Conservation (phyloP, 64 coral and sea anemone species). For the Catalaphyllia jardinei region DNA sequence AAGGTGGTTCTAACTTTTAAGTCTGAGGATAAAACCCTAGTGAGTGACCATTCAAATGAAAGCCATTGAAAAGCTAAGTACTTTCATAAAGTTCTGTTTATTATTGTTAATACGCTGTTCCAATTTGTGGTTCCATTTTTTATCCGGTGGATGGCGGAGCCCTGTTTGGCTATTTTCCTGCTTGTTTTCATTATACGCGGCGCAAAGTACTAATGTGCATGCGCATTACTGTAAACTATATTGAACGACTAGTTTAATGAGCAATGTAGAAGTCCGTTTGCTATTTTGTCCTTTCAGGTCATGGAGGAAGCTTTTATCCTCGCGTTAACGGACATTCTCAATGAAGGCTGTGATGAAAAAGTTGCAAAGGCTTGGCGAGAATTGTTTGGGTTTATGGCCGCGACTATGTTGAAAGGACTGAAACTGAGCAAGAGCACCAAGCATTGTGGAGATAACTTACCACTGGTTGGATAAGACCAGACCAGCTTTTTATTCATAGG, state of each 20-base stretch:
- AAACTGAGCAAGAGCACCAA: not conserved
- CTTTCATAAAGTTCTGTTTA: not conserved
- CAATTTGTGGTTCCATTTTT: not conserved
- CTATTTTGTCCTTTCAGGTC: not conserved
- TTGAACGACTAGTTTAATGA: not conserved
- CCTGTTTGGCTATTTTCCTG: too few relatives aligned
- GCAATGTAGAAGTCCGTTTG: not conserved
- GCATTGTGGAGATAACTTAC: not conserved
- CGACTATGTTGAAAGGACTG: constrained; percentile 9
- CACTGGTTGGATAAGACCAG: not conserved
- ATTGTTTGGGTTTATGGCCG: constrained; percentile 1
- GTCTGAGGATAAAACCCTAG: too few relatives aligned
- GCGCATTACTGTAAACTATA: too few relatives aligned
- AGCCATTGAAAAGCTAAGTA: too few relatives aligned
- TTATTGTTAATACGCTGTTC: not conserved
- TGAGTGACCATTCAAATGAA: too few relatives aligned
- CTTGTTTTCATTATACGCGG: too few relatives aligned
- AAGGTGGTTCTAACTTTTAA: too few relatives aligned
- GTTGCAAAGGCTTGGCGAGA: constrained; percentile 15
- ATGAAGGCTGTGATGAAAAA: not conserved
- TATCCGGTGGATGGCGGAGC: not conserved
- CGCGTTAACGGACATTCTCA: not conserved
- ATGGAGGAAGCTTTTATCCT: constrained; percentile 30
- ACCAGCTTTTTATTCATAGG: not conserved
- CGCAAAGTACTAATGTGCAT: too few relatives aligned